Evolutionary conservation across 1,140 invertebrate species (phyloP), one percentile per base, ranked within the genome.

Genomic region (Muscidifurax raptorellus): DNA sequence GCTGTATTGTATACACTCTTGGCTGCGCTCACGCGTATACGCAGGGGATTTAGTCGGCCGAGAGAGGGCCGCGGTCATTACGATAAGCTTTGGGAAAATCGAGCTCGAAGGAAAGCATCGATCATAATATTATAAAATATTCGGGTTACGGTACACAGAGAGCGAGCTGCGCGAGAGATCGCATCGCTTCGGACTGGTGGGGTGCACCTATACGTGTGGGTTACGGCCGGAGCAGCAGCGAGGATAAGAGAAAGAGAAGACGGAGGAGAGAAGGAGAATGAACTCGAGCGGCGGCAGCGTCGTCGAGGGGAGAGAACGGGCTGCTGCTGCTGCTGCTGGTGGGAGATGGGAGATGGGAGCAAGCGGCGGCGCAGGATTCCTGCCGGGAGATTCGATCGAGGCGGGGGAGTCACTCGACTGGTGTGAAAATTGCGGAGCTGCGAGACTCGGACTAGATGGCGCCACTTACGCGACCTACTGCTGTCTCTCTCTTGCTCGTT

Each of bases 181-280:
- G 52, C 52, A 59, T 59, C 52, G 52, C 52, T 59, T 59, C 52
- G 52, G 18, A 59, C 52, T 22, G 52, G 52, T 59, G 52, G 52
- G 52, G 52, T 22, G 52, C 18, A 59, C 52, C 52, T 59, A 59
- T 59, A 59, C 52, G 52, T 59, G 52, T 59, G 22, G 52, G 52
- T 22, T 59, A 59, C 18, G 52, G 18, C 18, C 5, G 52, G 18
- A 59, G 52, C 52, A 18, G 47, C 52, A 7, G 52, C 52, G 67
- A 32, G 67, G 67, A 32, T 71, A 32, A 32, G 67, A 32, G 25
- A 71, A 71, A 71, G 67, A 71, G 27, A 71, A 32, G 67, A 71
- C 15, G 52, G 22, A 59, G 18, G 67, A 71, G 67, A 30, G 27
- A 28, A 71, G 67, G 67, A 71, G 67, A 71, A 71, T 71, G 67